Conservation (phyloP, 2,888 invertebrate species). For the Xanthia togata region DNA sequence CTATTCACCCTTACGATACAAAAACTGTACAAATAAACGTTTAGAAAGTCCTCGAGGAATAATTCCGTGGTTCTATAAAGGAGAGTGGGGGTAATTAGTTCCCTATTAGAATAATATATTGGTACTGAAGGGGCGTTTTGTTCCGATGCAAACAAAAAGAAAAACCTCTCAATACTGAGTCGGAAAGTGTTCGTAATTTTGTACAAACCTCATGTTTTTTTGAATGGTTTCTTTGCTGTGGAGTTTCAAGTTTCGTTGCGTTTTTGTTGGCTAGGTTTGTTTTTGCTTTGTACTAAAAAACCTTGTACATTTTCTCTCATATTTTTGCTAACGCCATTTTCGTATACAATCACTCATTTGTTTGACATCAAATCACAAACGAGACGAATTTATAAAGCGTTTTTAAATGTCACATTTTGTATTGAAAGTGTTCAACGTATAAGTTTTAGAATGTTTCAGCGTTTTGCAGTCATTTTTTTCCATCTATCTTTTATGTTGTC, state of each 20-base stretch:
- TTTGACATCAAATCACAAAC: neutral
- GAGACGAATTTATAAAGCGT: neutral
- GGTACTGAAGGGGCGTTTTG: conserved; percentile 63
- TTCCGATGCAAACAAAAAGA: conserved; percentile 75
- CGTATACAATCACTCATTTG: neutral
- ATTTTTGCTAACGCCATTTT: neutral
- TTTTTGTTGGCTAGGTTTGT: neutral
- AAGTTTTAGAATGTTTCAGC: neutral
- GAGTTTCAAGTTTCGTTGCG: neutral
- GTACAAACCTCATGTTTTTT: conserved; percentile 38
- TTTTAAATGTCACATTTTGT: neutral
- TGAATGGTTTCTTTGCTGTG: conserved; percentile 16
- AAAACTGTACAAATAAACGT: conserved; percentile 55
- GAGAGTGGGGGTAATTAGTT: conserved; percentile 85
- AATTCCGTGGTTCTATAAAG: conserved; percentile 83
- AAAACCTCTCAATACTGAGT: conserved; percentile 65
- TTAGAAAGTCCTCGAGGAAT: conserved; percentile 77
- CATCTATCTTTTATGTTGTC: neutral
- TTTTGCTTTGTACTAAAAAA: neutral
- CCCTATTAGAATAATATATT: conserved; percentile 84
- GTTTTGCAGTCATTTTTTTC: neutral
- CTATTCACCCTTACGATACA: conserved; percentile 36
- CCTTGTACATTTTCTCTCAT: neutral
- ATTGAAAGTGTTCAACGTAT: neutral
- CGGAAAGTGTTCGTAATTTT: conserved; percentile 54